phyloP scores from a whole-genome alignment of 2,888 invertebrate species.

The Phengaris alcon region DNA sequence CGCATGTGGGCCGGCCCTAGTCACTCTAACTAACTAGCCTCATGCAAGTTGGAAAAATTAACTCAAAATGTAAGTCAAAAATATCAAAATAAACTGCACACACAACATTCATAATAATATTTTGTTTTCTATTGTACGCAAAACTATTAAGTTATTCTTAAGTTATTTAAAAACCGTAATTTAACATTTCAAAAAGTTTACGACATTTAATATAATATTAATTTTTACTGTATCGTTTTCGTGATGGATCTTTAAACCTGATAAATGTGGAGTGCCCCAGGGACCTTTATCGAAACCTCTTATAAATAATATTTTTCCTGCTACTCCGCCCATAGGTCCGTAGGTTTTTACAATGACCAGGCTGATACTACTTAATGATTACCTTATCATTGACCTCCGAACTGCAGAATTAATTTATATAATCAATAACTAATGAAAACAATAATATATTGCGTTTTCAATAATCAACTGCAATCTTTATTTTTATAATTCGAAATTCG shows the following conservation, averaged over 20 bases:
- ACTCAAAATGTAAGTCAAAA: no score
- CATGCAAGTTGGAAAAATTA: no score
- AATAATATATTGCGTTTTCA: not conserved
- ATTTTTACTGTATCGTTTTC: not conserved
- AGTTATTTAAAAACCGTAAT: no score
- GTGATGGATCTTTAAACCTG: not conserved
- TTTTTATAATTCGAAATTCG: not conserved
- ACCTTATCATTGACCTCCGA: conserved; percentile 2
- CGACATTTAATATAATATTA: not conserved
- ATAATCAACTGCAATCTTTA: not conserved
- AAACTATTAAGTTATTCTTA: no score
- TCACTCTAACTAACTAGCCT: no score
- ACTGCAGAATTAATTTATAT: not conserved
- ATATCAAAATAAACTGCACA: no score
- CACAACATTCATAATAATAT: no score
- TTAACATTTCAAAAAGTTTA: no score
- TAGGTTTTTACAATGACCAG: not conserved
- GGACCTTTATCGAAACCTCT: not conserved
- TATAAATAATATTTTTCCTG: not conserved
- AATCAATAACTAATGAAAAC: conserved; percentile 2
- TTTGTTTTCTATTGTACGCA: no score
- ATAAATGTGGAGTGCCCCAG: not conserved
- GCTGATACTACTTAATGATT: not conserved
- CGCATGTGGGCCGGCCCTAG: no score
- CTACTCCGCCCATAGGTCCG: not conserved